phyloP scores from a whole-genome alignment of 2,113 vertebrate species.

The Strix aluco region DNA sequence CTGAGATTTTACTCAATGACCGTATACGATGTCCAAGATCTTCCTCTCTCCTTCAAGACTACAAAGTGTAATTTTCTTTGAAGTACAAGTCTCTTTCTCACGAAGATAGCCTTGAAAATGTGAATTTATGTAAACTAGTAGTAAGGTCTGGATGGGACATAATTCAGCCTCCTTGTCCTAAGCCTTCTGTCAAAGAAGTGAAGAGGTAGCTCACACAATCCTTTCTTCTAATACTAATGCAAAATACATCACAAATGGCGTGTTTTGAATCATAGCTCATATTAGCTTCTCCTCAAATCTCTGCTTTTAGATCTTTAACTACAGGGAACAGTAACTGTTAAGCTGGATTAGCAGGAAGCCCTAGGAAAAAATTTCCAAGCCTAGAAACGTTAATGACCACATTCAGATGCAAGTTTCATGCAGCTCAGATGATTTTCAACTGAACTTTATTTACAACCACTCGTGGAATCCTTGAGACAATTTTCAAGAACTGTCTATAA shows the following conservation, averaged over 20 bases:
- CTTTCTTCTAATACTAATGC: background rate
- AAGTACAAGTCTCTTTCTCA: background rate
- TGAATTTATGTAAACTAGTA: slow-evolving; percentile 5
- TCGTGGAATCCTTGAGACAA: background rate
- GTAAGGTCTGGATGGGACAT: background rate
- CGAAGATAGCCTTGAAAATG: slow-evolving; percentile 18
- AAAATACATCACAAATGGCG: background rate
- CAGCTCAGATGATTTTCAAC: background rate
- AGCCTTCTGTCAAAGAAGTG: background rate
- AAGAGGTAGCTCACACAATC: background rate
- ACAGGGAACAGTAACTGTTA: background rate
- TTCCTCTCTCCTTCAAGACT: slow-evolving; percentile 8
- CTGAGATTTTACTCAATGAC: slow-evolving; percentile 21
- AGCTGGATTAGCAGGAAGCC: slow-evolving; percentile 49
- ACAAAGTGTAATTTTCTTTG: background rate
- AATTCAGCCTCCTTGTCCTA: background rate
- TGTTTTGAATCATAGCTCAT: background rate
- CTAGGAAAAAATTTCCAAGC: slow-evolving; percentile 21
- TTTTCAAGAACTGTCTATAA: slow-evolving; percentile 14
- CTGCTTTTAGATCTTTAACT: slow-evolving; percentile 35
- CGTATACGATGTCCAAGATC: background rate
- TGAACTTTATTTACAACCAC: background rate
- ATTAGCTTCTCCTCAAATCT: background rate
- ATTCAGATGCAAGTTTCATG: background rate
- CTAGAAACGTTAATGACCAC: background rate